phyloP scores from a whole-genome alignment of 2,888 invertebrate genomes.

The Notocelia uddmanniana region DNA sequence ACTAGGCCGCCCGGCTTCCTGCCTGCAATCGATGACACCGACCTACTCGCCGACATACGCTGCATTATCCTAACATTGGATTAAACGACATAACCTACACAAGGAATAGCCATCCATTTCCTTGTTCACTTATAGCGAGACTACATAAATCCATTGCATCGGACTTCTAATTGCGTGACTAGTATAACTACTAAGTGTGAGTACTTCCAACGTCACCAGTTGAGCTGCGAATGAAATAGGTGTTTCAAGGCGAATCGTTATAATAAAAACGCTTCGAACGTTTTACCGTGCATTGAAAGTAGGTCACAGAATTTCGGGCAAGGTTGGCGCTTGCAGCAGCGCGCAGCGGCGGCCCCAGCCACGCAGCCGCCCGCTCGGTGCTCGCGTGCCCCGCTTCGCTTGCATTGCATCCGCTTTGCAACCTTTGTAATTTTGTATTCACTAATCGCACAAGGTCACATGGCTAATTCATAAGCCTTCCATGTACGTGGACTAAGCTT shows the following conservation, averaged over 20 bases:
- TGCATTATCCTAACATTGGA: slow-evolving; percentile 15
- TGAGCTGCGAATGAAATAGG: slow-evolving; percentile 52
- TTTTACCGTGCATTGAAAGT: slow-evolving; percentile 77
- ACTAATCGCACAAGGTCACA: slow-evolving; percentile 77
- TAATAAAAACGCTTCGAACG: slow-evolving; percentile 77
- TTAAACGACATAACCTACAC: neutral
- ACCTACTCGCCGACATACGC: slow-evolving; percentile 53
- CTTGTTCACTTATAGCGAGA: slow-evolving; percentile 19
- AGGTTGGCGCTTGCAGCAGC: slow-evolving; percentile 74
- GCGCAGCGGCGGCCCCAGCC: slow-evolving; percentile 50
- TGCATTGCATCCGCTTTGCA: slow-evolving; percentile 79
- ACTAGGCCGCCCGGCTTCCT: slow-evolving; percentile 74
- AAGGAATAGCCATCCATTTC: slow-evolving; percentile 9
- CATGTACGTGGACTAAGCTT: slow-evolving; percentile 23
- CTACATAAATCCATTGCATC: slow-evolving; percentile 7
- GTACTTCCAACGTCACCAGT: slow-evolving; percentile 16
- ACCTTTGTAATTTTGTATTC: slow-evolving; percentile 73
- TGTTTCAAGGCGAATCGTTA: slow-evolving; percentile 64
- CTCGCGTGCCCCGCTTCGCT: slow-evolving; percentile 71
- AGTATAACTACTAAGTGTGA: neutral
- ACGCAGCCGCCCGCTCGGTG: slow-evolving; percentile 52
- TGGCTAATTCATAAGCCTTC: slow-evolving; percentile 71
- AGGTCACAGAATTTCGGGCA: slow-evolving; percentile 82
- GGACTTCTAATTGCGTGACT: slow-evolving; percentile 15
- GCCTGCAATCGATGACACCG: slow-evolving; percentile 70